These are phyloP conservation scores for Falco concolor DNA, from an alignment of 2,797 vertebrate genomes.

Conservation along the genomic window DNA sequence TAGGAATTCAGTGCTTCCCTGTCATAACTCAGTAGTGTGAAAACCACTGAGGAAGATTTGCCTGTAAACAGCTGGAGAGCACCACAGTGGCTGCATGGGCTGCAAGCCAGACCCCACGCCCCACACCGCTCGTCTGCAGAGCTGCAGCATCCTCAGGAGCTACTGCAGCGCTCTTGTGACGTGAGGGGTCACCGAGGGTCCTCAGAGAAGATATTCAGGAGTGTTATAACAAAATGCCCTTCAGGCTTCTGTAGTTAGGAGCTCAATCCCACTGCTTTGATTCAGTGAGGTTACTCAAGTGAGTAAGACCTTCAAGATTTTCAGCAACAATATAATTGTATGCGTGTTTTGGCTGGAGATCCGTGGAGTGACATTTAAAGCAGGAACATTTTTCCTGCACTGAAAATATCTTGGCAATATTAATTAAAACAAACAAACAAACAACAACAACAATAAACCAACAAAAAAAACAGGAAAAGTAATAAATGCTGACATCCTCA, in stretches of 20 bases:
- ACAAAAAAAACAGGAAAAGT: not conserved
- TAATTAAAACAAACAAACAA: not conserved
- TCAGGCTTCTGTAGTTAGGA: not conserved
- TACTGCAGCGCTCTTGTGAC: not conserved
- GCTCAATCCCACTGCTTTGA: not conserved
- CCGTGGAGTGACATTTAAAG: not conserved
- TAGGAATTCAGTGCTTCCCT: not conserved
- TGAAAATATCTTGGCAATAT: not conserved
- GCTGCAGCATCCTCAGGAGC: not conserved
- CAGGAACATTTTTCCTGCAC: not conserved
- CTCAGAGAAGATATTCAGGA: not conserved
- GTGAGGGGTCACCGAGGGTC: not conserved
- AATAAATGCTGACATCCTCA: not conserved
- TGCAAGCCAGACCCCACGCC: not conserved
- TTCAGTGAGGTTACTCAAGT: not conserved
- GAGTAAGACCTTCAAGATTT: not conserved
- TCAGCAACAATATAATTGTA: not conserved
- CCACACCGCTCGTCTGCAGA: not conserved
- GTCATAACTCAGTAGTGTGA: not conserved
- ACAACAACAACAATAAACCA: not conserved
- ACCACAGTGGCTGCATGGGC: no score
- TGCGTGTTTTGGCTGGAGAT: not conserved
- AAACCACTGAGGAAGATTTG: not conserved
- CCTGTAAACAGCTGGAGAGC: not conserved
- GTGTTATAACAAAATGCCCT: not conserved